Evolutionary conservation across 1,140 invertebrate species (phyloP).

Genomic region (Drosophila obscura): DNA sequence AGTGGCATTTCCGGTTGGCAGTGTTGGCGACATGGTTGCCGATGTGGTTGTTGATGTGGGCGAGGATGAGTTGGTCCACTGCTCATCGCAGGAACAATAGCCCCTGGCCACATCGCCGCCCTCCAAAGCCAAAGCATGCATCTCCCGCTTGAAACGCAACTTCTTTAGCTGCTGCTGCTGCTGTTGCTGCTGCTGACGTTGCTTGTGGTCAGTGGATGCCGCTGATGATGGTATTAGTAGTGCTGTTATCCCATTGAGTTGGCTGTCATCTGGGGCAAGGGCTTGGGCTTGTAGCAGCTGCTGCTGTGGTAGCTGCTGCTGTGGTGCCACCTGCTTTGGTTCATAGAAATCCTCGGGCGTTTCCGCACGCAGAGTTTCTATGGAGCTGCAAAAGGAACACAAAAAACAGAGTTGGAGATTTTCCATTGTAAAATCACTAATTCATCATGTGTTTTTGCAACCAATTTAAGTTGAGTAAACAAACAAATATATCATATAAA

Average conservation of each 20-base stretch:
- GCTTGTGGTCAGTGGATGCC: constrained; percentile 33
- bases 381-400: constrained; percentile 68
- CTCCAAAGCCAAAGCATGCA: constrained; percentile 72
- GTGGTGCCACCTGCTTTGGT: constrained; percentile 36
- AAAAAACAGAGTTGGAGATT: neutral
- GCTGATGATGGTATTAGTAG: constrained; percentile 5
- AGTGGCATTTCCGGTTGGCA: constrained; percentile 32
- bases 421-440: neutral
- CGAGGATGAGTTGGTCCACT: constrained; percentile 77
- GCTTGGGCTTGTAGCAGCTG: constrained; percentile 2
- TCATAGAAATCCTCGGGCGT: constrained; percentile 75
- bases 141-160: constrained; percentile 64
- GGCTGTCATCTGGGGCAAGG: constrained; percentile 52
- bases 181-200: constrained; percentile 20
- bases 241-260: constrained; percentile 62
- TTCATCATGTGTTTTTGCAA: neutral
- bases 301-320: neutral
- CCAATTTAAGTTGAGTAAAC: no score
- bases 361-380: constrained; percentile 74
- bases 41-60: constrained; percentile 65
- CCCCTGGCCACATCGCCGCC: constrained; percentile 76
- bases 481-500: no score
- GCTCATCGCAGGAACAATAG: constrained; percentile 81
- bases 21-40: constrained; percentile 63
- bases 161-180: constrained; percentile 61